Conservation (phyloP, 1,140 invertebrate genomes). For the Philotrypesis tridentata region DNA sequence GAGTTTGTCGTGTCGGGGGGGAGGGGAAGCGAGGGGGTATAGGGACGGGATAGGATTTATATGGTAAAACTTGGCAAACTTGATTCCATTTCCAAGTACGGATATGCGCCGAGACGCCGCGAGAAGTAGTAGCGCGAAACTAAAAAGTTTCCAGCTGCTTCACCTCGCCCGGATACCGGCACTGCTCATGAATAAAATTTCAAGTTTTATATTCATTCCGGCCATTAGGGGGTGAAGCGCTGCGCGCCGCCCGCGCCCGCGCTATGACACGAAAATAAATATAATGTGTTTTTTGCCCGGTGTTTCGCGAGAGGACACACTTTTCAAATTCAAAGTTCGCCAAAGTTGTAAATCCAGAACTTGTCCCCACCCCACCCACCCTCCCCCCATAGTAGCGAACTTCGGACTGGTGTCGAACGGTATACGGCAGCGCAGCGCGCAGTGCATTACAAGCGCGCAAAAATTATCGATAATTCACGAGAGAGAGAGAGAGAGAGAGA, state of each 20-base stretch:
- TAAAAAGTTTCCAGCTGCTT: not conserved
- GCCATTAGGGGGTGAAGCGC: not conserved
- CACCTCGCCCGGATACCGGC: not conserved
- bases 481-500: too few relatives aligned
- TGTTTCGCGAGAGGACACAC: not conserved
- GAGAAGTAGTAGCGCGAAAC: not conserved
- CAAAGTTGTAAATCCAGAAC: not conserved
- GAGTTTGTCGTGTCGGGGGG: too few relatives aligned
- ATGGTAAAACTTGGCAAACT: conserved; percentile 9
- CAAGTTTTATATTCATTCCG: conserved; percentile 14
- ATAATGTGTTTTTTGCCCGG: not conserved
- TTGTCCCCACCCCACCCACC: too few relatives aligned
- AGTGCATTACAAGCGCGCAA: not conserved
- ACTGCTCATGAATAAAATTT: conserved; percentile 13
- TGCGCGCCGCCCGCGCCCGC: too few relatives aligned
- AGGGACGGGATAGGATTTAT: not conserved
- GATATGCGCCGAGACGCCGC: not conserved
- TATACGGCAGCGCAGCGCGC: too few relatives aligned
- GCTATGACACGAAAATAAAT: not conserved
- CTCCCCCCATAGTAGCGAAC: too few relatives aligned
- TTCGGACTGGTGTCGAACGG: not conserved
- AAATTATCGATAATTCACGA: not conserved
- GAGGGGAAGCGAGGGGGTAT: too few relatives aligned
- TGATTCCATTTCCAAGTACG: conserved; percentile 1
- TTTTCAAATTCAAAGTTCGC: not conserved